These are phyloP conservation scores for Diprion similis DNA, from an alignment of 1,140 invertebrate genomes.

Conservation along the genomic window DNA sequence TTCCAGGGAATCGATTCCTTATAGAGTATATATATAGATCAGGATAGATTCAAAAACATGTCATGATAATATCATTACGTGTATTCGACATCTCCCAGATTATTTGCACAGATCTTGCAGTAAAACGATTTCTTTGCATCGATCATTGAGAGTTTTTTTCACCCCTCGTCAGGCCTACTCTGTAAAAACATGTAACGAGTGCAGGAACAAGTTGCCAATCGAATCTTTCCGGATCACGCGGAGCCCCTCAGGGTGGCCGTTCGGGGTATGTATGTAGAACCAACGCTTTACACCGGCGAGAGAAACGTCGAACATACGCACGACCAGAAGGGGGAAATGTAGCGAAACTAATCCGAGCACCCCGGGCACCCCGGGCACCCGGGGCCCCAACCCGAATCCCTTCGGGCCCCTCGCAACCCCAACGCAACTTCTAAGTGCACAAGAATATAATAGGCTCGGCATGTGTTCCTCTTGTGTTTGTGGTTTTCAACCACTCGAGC, in stretches of 20 bases:
- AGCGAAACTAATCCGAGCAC: constrained; percentile 53
- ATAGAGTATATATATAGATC: no score
- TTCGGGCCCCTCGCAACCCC: background rate
- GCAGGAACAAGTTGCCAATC: no score
- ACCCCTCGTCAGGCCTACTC: no score
- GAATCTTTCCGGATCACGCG: background rate
- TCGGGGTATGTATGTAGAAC: background rate
- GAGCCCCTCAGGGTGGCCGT: background rate
- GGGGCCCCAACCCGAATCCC: constrained; percentile 15
- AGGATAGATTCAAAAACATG: no score
- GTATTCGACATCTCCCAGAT: no score
- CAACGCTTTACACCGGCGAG: background rate
- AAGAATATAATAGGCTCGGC: constrained; percentile 10
- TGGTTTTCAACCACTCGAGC: constrained; percentile 46
- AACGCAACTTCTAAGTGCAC: constrained; percentile 11
- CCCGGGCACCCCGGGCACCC: constrained; percentile 27
- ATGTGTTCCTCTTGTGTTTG: constrained; percentile 40
- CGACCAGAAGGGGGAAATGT: constrained; percentile 59
- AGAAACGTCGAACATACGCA: constrained; percentile 45
- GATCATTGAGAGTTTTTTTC: no score
- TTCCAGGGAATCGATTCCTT: no score
- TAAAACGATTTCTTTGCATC: no score
- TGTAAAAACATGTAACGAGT: no score
- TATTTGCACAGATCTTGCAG: no score
- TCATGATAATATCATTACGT: no score